These are phyloP conservation scores for Drosophila novamexicana DNA, from an alignment of 1,140 invertebrate species.

Conservation along the genomic window DNA sequence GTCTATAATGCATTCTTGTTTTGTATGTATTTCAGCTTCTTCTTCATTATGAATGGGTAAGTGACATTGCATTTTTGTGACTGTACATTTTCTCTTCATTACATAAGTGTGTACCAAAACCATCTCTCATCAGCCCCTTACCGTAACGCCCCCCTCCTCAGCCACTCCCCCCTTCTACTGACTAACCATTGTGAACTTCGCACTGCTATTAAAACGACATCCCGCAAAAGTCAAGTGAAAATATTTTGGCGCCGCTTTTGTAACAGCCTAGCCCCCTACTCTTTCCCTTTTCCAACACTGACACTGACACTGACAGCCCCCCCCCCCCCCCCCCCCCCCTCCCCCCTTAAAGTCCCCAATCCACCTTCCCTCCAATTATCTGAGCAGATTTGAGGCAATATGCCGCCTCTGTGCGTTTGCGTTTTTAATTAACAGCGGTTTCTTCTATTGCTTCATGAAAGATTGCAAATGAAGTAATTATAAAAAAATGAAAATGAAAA, in stretches of 20 bases:
- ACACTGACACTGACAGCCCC: conserved; percentile 1
- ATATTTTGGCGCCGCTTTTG: conserved; percentile 70
- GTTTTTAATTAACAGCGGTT: conserved; percentile 77
- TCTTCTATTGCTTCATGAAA: conserved; percentile 76
- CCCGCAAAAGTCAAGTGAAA: conserved; percentile 69
- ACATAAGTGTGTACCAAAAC: conserved; percentile 49
- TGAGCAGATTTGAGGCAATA: conserved; percentile 20
- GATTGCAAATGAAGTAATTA: conserved; percentile 81
- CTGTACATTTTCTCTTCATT: conserved; percentile 73
- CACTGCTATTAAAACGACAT: conserved; percentile 49
- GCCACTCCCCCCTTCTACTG: neutral
- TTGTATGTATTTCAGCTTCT: neutral
- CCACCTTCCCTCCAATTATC: neutral
- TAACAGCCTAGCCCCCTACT: conserved; percentile 26
- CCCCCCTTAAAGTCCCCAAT: neutral
- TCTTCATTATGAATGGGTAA: conserved; percentile 58
- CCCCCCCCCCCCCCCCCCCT: no score
- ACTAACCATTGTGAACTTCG: conserved; percentile 49
- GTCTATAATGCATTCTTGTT: no score
- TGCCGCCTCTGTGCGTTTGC: conserved; percentile 60
- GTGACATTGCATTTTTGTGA: conserved; percentile 66
- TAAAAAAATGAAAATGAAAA: conserved; percentile 50
- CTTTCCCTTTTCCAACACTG: neutral
- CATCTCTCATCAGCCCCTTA: neutral
- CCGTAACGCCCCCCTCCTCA: neutral